These are phyloP conservation scores for Tenthredo mesomela DNA, from an alignment of 2,888 invertebrate genomes.

Conservation along the genomic window DNA sequence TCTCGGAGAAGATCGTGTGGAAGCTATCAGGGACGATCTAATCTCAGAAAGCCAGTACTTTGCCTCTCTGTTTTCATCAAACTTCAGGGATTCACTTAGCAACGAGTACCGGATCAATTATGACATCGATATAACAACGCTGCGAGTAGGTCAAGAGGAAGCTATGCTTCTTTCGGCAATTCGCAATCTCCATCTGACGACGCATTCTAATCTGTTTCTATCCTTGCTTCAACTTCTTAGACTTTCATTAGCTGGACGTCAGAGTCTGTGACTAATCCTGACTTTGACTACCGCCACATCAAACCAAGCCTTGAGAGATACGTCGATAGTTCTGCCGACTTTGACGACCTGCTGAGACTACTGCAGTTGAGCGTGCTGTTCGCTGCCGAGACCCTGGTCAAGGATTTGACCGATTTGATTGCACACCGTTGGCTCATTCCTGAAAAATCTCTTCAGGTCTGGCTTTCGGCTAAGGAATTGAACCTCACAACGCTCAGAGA, in stretches of 20 bases:
- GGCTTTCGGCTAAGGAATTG: constrained; percentile 67
- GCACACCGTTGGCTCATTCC: constrained; percentile 63
- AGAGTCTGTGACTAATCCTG: not conserved
- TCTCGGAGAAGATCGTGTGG: constrained; percentile 58
- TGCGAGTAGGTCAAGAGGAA: constrained; percentile 63
- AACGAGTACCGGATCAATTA: constrained; percentile 68
- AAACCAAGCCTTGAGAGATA: constrained; percentile 64
- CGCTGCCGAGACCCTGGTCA: constrained; percentile 64
- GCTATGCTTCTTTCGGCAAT: not conserved
- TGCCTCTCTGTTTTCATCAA: constrained; percentile 66
- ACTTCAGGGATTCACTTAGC: constrained; percentile 65
- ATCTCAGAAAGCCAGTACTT: constrained; percentile 65
- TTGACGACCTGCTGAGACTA: constrained; percentile 62
- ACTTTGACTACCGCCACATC: constrained; percentile 53
- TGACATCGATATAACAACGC: constrained; percentile 62
- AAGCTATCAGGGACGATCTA: not conserved
- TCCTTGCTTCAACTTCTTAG: not conserved
- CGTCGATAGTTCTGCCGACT: constrained; percentile 53
- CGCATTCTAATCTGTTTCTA: not conserved
- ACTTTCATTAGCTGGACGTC: constrained; percentile 34
- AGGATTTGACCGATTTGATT: constrained; percentile 66
- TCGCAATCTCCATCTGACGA: not conserved
- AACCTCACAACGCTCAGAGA: constrained; percentile 62
- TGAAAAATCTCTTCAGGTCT: constrained; percentile 64
- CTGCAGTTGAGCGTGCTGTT: constrained; percentile 68